Base-by-base conservation (phyloP, 2,888 invertebrate species). In the Dicyrtoma fusca region DNA sequence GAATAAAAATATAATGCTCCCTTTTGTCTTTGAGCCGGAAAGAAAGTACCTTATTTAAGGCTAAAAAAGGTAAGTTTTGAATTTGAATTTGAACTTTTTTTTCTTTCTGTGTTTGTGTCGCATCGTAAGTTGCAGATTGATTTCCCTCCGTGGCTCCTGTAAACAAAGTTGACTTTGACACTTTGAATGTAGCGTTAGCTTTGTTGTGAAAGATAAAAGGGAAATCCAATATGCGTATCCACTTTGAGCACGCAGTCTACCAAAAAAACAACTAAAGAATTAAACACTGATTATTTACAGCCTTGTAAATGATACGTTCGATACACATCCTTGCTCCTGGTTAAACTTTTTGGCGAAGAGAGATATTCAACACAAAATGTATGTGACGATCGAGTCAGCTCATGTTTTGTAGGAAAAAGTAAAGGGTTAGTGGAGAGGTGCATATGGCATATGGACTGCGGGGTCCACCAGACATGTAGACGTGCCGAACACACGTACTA, bases 131-230 rank as follows among this genome's bases (percentile, higher is more conserved):
- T 66, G 17, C 62, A 62, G 61, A 70, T 59, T 59, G 69, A 59
- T 69, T 44, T 69, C 59, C 25, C 17, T 59, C 19, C 44, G n/a
- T 59, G 59, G 59, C 55, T 69, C 57, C 47, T 57, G 69, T 62
- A 70, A 62, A 70, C 62, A 70, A 70, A 23, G 62, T 62, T 57
- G 47, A 45, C 47, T 59, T 61, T 69, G 59, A 61, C 61, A 61
- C 61, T 57, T 55, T 61, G 69, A 69, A 17, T 69, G 62, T 61
- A 47, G 70, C 59, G 59, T 57, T 69, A 59, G 69, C 62, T 70
- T 70, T 61, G 61, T 69, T 69, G 61, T 62, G 62, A 61, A 62
- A 70, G 70, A 70, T 70, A 70, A 62, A 69, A 70, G 70, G 62
- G 70, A 70, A 70, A 70, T 61, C 49, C 49, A 70, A 70, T 70